Evolutionary conservation across 2,797 vertebrate species (phyloP).

Genomic region (Loriculus beryllinus): DNA sequence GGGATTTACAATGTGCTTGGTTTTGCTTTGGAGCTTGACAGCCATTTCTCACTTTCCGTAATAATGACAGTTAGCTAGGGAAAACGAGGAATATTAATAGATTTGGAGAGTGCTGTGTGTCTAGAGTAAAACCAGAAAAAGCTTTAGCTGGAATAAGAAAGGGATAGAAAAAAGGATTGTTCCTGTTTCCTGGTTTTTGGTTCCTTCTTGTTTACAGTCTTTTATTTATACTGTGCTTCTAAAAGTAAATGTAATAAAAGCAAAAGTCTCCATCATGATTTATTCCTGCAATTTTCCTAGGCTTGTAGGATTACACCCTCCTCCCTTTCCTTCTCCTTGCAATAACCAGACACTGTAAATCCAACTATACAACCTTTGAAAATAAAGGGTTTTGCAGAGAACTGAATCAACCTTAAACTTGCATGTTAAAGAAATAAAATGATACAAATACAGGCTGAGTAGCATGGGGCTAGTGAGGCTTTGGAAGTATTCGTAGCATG

Average conservation of each 20-base stretch:
- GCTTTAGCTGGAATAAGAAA: neutral
- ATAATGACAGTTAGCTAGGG: constrained; percentile 60
- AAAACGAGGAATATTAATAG: constrained; percentile 69
- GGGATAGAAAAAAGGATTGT: neutral
- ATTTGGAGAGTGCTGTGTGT: constrained; percentile 25
- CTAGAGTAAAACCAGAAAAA: constrained; percentile 48
- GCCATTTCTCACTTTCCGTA: constrained; percentile 56
- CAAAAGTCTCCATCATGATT: constrained; percentile 58
- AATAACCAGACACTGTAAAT: constrained; percentile 66
- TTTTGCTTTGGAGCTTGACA: constrained; percentile 66
- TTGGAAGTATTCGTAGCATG: neutral
- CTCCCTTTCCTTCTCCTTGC: constrained; percentile 14
- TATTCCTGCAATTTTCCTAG: constrained; percentile 59
- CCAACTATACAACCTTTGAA: constrained; percentile 34
- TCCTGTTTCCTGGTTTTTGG: constrained; percentile 36
- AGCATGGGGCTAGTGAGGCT: neutral
- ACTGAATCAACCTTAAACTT: constrained; percentile 62
- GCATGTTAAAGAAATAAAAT: neutral
- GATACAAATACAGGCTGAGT: neutral
- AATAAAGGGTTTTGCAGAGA: constrained; percentile 28
- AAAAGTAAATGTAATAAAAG: constrained; percentile 65
- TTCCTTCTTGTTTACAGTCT: constrained; percentile 31
- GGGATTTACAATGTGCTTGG: constrained; percentile 44
- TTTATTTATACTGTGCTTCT: constrained; percentile 63
- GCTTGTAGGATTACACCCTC: constrained; percentile 61